A percentile compares a stretch with the other conserved stretches of the same genome.
Conservation (phyloP, 2,888 invertebrate genomes). For the Brenthis ino region DNA sequence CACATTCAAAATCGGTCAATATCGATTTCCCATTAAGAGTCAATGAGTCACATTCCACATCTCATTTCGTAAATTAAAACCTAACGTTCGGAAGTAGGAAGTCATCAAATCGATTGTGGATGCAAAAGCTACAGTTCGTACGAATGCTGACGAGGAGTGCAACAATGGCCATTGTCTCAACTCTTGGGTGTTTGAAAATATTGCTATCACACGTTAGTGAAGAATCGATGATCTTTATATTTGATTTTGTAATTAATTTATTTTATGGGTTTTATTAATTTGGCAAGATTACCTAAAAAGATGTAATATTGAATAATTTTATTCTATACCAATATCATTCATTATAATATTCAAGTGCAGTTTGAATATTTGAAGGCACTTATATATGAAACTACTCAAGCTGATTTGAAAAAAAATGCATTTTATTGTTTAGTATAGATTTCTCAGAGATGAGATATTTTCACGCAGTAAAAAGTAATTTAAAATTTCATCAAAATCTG, state of each 20-base stretch:
- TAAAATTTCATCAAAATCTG: too few species aligned
- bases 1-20: background rate
- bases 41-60: slow-evolving; percentile 35
- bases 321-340: too few species aligned
- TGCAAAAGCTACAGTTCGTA: slow-evolving; percentile 36
- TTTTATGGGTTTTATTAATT: background rate
- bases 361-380: too few species aligned
- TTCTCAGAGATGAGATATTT: too few species aligned
- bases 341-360: too few species aligned
- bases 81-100: slow-evolving; percentile 42
- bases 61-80: slow-evolving; percentile 25
- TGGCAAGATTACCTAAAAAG: too few species aligned
- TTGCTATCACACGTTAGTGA: slow-evolving; percentile 34
- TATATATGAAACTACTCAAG: too few species aligned
- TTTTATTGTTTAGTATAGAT: too few species aligned
- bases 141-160: slow-evolving; percentile 64
- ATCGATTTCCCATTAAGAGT: slow-evolving; percentile 1
- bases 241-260: background rate
- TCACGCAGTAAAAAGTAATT: too few species aligned
- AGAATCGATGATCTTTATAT: slow-evolving; percentile 19
- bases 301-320: too few species aligned
- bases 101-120: slow-evolving; percentile 58
- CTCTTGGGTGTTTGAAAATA: slow-evolving; percentile 63
- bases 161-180: slow-evolving; percentile 73
- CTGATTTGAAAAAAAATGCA: too few species aligned